A percentile compares a stretch with the other conserved stretches of the same genome.
Conservation (phyloP, 92 coral and sea anemone genomes). For the Paramuricea clavata region DNA sequence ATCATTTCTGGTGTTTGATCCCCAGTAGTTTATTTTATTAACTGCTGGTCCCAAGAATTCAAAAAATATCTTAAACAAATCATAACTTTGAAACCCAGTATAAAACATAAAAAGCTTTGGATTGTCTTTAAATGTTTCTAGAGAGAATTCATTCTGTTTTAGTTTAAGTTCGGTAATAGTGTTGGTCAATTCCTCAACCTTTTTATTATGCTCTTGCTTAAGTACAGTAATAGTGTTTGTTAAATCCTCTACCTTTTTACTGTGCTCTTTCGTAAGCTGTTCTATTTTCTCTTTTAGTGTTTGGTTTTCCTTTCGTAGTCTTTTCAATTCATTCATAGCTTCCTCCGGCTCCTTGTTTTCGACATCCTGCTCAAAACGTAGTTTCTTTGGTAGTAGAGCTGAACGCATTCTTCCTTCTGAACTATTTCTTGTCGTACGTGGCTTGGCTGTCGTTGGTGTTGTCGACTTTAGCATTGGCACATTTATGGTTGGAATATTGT, state of each 20-base stretch:
- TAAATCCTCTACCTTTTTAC: background rate
- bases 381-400: slow-evolving; percentile 10
- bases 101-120: slow-evolving; percentile 15
- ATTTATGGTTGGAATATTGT: slow-evolving; percentile 12
- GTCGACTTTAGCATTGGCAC: background rate
- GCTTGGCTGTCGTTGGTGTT: slow-evolving; percentile 4
- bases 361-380: slow-evolving; percentile 2
- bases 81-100: slow-evolving; percentile 20
- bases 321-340: slow-evolving; percentile 5
- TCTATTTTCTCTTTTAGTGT: too few species aligned
- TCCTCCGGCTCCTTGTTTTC: background rate
- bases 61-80: background rate
- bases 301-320: slow-evolving; percentile 2
- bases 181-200: too few species aligned
- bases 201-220: background rate
- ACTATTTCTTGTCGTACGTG: background rate
- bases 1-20: background rate
- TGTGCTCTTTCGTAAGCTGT: slow-evolving; percentile 7
- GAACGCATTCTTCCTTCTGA: background rate
- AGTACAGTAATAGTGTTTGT: background rate
- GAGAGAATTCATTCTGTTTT: too few species aligned
- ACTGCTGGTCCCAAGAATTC: slow-evolving; percentile 16
- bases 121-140: background rate
- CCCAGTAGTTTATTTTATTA: slow-evolving; percentile 10
- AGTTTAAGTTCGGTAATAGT: too few species aligned